Conservation (phyloP, 2,113 vertebrate genomes). For the Paracanthobrama guichenoti region DNA sequence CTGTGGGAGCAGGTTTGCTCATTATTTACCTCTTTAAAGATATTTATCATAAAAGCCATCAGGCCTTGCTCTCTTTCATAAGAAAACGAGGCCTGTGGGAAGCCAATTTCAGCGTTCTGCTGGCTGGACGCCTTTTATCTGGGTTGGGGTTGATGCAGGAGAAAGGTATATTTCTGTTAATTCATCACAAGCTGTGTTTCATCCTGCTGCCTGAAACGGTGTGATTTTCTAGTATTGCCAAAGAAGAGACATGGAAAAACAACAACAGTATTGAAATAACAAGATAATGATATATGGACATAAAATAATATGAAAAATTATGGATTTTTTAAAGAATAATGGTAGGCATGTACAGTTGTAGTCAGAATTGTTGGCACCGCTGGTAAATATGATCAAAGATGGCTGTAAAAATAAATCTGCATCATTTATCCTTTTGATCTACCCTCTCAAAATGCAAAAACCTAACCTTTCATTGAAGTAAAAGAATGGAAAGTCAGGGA, state of each 20-base stretch:
- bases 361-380: too few relatives aligned
- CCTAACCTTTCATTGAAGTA: too few relatives aligned
- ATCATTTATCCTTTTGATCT: too few relatives aligned
- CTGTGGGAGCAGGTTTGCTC: slow-evolving; percentile 52
- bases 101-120: slow-evolving; percentile 66
- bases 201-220: background rate
- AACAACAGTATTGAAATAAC: background rate
- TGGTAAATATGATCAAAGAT: too few relatives aligned
- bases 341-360: too few relatives aligned
- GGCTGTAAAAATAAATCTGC: too few relatives aligned
- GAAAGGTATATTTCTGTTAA: background rate
- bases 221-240: background rate
- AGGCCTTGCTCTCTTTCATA: slow-evolving; percentile 63
- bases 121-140: slow-evolving; percentile 68
- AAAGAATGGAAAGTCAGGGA: too few relatives aligned
- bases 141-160: slow-evolving; percentile 39
- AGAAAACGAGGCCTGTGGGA: slow-evolving; percentile 36
- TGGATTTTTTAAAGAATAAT: background rate
- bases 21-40: slow-evolving; percentile 70
- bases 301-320: too few relatives aligned
- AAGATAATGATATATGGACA: too few relatives aligned
- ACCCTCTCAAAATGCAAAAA: too few relatives aligned
- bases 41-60: slow-evolving; percentile 73
- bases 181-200: background rate
- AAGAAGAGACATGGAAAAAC: background rate